These are phyloP conservation scores for Micromys minutus DNA, from an alignment of 2,113 vertebrate genomes.

Conservation along the genomic window DNA sequence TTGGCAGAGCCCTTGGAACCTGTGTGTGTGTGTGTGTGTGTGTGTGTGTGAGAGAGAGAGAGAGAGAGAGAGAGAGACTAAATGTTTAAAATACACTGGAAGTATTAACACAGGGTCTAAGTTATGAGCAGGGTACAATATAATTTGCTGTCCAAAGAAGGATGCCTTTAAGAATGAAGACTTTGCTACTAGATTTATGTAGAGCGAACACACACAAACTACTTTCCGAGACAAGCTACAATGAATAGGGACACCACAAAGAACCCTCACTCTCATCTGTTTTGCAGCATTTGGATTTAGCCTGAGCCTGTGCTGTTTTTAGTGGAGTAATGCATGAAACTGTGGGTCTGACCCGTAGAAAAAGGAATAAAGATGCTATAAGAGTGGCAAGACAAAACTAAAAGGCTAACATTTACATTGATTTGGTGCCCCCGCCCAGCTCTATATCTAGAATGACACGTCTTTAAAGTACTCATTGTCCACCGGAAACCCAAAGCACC, in stretches of 20 bases:
- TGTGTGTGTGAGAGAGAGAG: background rate
- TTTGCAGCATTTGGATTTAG: background rate
- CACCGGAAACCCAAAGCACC: background rate
- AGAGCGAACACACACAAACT: constrained; percentile 30
- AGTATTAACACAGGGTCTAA: background rate
- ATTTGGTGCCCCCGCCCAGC: background rate
- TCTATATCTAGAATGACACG: background rate
- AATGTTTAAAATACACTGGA: constrained; percentile 27
- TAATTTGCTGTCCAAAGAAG: constrained; percentile 10
- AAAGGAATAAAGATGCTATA: background rate
- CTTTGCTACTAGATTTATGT: background rate
- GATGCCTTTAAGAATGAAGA: constrained; percentile 22
- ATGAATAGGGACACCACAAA: background rate
- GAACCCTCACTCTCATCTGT: background rate
- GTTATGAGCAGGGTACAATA: background rate
- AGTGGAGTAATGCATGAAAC: constrained; percentile 15
- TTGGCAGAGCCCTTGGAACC: background rate
- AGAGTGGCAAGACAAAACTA: background rate
- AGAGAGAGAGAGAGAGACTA: background rate
- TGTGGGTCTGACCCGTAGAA: background rate
- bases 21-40: background rate
- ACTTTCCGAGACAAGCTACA: background rate
- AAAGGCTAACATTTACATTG: background rate
- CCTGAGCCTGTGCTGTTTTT: background rate
- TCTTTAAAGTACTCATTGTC: background rate